A percentile compares a stretch with the other conserved stretches of the same genome.
These are phyloP conservation scores for Myodes glareolus DNA, from an alignment of 2,113 vertebrate species.

Conservation along the genomic window DNA sequence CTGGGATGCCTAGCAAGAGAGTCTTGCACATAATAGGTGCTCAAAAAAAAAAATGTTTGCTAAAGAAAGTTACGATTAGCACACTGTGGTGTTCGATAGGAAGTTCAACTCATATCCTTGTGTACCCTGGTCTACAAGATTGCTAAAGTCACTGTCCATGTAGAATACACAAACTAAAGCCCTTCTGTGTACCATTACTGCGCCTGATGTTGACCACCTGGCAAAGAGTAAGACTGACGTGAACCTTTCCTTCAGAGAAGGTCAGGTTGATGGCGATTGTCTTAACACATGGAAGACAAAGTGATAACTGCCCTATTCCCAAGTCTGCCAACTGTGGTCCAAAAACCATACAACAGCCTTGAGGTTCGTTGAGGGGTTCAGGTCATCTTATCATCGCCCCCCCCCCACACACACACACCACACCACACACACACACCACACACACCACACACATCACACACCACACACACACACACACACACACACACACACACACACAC, in stretches of 20 bases:
- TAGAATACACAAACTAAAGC: background rate
- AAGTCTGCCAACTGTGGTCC: background rate
- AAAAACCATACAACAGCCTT: no score
- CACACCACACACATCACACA: no score
- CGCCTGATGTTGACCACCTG: background rate
- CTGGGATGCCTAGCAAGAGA: background rate
- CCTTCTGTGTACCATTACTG: background rate
- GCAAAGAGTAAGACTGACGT: background rate
- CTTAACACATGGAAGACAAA: background rate
- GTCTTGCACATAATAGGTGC: background rate
- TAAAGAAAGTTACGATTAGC: background rate
- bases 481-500: no score
- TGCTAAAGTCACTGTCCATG: background rate
- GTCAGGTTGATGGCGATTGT: background rate
- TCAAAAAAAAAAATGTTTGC: slow-evolving; percentile 2
- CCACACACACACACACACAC: no score
- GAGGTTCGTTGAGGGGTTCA: background rate
- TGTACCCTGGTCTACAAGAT: background rate
- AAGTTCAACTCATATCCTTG: background rate
- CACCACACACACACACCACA: background rate
- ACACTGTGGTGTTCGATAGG: background rate
- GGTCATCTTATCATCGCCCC: background rate
- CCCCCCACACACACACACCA: background rate
- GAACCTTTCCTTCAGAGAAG: background rate
- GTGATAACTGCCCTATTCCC: no score